Conservation (phyloP, 23 tunicate species). For the Trididemnum miniatum region DNA sequence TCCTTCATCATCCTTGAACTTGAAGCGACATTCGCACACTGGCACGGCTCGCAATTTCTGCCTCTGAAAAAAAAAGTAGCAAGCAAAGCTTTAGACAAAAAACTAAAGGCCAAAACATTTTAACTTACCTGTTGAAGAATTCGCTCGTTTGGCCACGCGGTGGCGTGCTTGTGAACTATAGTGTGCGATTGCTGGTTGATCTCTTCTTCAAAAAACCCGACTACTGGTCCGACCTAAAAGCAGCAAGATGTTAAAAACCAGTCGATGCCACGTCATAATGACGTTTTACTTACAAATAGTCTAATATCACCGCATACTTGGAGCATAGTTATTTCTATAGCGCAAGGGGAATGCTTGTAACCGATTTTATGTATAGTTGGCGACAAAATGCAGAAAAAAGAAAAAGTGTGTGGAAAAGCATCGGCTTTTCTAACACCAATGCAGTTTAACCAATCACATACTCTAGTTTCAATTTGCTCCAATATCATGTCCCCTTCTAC, state of each 20-base stretch:
- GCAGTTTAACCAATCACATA: conserved; percentile 20
- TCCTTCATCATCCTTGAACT: conserved; percentile 61
- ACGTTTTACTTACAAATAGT: no score
- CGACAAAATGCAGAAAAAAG: no score
- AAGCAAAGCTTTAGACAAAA: not conserved
- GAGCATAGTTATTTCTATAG: no score
- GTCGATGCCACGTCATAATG: no score
- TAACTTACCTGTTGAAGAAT: conserved; percentile 62
- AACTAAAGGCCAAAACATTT: not conserved
- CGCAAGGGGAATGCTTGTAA: no score
- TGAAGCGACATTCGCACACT: conserved; percentile 74
- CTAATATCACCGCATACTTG: no score
- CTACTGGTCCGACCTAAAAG: conserved; percentile 57
- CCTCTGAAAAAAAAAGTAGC: conserved; percentile 42
- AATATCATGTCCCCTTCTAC: conserved; percentile 76
- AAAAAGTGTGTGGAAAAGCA: no score
- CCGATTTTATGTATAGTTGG: no score
- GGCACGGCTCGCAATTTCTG: conserved; percentile 74
- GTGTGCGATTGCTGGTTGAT: conserved; percentile 48
- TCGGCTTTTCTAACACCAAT: no score
- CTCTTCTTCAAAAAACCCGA: conserved; percentile 41
- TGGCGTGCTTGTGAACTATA: conserved; percentile 54
- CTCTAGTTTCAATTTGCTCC: conserved; percentile 63
- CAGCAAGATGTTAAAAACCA: not conserved
- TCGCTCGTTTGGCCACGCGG: conserved; percentile 56